A percentile compares a stretch with the other conserved stretches of the same genome.
phyloP scores from a whole-genome alignment of 2,797 vertebrate species.

The Arrhamphus sclerolepis region DNA sequence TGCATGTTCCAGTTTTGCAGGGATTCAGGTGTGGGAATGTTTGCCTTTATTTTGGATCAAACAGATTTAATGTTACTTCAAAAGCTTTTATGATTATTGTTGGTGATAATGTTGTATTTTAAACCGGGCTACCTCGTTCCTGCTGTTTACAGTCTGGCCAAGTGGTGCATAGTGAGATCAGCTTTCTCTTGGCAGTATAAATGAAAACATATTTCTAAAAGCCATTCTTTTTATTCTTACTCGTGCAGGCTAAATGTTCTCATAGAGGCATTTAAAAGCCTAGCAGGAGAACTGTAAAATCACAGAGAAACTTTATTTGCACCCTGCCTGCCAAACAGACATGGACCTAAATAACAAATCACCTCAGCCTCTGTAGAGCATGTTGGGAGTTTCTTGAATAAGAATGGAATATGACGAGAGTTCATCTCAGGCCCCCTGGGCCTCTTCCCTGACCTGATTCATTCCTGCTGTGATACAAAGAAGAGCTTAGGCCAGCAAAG shows the following conservation, averaged over 20 bases:
- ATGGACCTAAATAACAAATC: conserved; percentile 31
- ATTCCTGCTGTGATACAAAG: conserved; percentile 56
- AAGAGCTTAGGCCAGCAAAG: conserved; percentile 45
- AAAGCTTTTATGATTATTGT: no score
- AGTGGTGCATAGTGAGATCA: neutral
- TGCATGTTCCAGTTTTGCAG: no score
- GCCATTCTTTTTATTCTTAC: neutral
- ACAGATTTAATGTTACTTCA: no score
- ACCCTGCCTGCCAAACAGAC: conserved; percentile 19
- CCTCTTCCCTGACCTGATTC: conserved; percentile 59
- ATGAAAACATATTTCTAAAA: neutral
- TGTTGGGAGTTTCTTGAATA: conserved; percentile 31
- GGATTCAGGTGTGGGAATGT: no score
- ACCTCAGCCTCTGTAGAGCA: conserved; percentile 24
- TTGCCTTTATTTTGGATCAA: no score
- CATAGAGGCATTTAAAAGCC: conserved; percentile 7
- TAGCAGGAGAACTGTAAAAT: neutral
- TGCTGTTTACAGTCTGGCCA: no score
- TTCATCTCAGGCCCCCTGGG: conserved; percentile 49
- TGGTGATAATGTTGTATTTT: no score
- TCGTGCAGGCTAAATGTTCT: conserved; percentile 12
- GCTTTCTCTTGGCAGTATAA: neutral
- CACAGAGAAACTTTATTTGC: conserved; percentile 25
- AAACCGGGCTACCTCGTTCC: no score
- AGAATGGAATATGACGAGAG: conserved; percentile 40